Evolutionary conservation across 2,113 vertebrate species (phyloP), one percentile per base, ranked within the genome.

Genomic region (Spea bombifrons): DNA sequence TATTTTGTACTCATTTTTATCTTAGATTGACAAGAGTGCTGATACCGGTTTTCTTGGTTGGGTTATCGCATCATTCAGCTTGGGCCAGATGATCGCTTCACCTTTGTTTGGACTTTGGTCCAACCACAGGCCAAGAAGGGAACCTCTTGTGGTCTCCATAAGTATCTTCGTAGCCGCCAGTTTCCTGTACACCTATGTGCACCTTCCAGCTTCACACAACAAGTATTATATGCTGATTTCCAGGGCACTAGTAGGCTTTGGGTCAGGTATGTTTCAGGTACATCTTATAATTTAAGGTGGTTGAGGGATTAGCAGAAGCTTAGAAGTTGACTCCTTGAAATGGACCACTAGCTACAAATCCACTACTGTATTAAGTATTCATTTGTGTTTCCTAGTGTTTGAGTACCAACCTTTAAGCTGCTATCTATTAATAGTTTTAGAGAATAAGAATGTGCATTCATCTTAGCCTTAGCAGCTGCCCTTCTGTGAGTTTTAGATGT

Each of bases 51-150:
- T 99, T 86, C 86, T 99, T 87, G 97, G 97, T 66, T 99, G 97
- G 97, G 93, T 99, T 47, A 95, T 99, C 84, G 96, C 97, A 57
- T 94, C 95, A 0, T 99, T 94, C 78, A 99, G 97, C 82, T 88
- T 99, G 61, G 95, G 96, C 13, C 97, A 99, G 73, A 97, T 99
- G 97, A 82, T 94, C 61, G 95, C 96, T 3, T 99, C 97, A 1
- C 96, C 96, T 12, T 49, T 98, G 0, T 97, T 99, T 45, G 97
- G 97, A 47, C 80, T 92, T 13, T 99, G 97, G 97, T 98, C 97
- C 73, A 99, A 99, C 87, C 83, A 94, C 86, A 92, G 96, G 73
- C 95, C 94, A 49, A 88, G 92, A 80, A 93, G 88, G 86, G 97
- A 99, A 76, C 95, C 97, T 6, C 90, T 99, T 7, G 83, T 91